A percentile compares a stretch with the other conserved stretches of the same genome.
Conservation (phyloP, 2,113 vertebrate species). For the Trematomus loennbergii region DNA sequence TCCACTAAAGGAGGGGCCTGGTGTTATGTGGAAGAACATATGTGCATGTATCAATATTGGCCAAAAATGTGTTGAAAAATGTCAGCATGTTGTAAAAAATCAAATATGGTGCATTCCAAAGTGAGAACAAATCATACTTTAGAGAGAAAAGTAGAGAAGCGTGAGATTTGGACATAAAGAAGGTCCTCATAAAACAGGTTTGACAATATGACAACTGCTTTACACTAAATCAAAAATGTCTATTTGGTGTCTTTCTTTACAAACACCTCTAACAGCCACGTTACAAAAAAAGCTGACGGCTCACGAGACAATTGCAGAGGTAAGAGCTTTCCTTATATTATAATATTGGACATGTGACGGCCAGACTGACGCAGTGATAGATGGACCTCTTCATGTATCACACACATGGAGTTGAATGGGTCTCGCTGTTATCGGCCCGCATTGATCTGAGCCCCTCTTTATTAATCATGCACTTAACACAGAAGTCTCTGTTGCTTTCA, state of each 20-base stretch:
- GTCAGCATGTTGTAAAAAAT: too few relatives aligned
- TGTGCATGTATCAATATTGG: too few relatives aligned
- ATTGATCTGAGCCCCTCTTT: constrained; percentile 66
- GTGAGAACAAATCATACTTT: constrained; percentile 9
- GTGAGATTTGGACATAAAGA: constrained; percentile 26
- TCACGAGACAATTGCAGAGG: constrained; percentile 48
- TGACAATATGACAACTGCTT: constrained; percentile 30
- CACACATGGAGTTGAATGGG: constrained; percentile 66
- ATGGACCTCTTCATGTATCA: constrained; percentile 59
- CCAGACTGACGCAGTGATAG: constrained; percentile 43
- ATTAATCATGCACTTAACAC: constrained; percentile 70
- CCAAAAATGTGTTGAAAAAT: too few relatives aligned
- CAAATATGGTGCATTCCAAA: too few relatives aligned
- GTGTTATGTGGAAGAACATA: too few relatives aligned
- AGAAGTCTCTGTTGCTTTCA: constrained; percentile 66
- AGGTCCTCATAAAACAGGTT: constrained; percentile 29
- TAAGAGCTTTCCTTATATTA: constrained; percentile 48
- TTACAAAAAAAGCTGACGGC: constrained; percentile 34
- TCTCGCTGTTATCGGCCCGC: constrained; percentile 44
- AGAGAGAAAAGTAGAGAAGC: neutral
- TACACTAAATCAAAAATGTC: constrained; percentile 19
- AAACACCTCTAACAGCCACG: constrained; percentile 27
- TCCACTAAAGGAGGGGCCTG: too few relatives aligned
- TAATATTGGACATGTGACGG: constrained; percentile 35
- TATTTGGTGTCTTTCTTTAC: constrained; percentile 38